These are phyloP conservation scores for Brachyrhaphis roseni DNA, from an alignment of 2,797 vertebrate species.

Conservation along the genomic window DNA sequence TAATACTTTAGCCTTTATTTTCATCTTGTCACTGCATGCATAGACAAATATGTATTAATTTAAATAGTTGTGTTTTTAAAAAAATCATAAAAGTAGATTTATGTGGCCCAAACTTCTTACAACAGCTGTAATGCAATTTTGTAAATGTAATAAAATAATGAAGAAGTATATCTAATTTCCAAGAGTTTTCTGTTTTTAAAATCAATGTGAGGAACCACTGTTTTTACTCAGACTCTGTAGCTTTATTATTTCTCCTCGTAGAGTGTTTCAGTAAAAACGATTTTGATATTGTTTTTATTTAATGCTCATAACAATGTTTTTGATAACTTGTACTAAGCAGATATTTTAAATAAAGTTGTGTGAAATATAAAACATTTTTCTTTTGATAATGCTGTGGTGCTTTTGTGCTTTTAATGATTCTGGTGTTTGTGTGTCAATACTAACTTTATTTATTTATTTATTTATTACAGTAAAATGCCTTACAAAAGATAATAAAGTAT, in stretches of 20 bases:
- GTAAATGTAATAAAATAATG: not conserved
- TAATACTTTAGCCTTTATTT: not conserved
- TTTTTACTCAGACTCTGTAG: constrained; percentile 6
- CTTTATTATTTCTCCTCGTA: not conserved
- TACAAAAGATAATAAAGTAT: not conserved
- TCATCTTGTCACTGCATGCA: not conserved
- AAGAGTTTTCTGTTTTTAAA: not conserved
- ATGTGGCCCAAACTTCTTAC: not conserved
- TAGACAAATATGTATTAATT: not conserved
- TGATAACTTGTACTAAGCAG: constrained; percentile 1
- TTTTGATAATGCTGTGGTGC: constrained; percentile 13
- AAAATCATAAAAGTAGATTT: not conserved
- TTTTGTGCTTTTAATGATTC: constrained; percentile 14
- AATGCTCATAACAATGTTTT: constrained; percentile 8
- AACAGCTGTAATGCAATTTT: not conserved
- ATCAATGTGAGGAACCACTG: constrained; percentile 5
- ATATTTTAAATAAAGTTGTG: not conserved
- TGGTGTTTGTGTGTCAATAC: constrained; percentile 13
- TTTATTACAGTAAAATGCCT: constrained; percentile 12
- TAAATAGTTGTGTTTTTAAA: not conserved
- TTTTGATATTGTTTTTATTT: not conserved
- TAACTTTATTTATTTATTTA: constrained; percentile 10
- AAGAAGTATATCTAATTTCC: not conserved
- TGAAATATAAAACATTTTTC: constrained; percentile 22
- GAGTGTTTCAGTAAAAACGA: constrained; percentile 6